A percentile compares a stretch with the other conserved stretches of the same genome.
These are phyloP conservation scores for Drosophila ogumai DNA, from an alignment of 1,140 invertebrate species.

Conservation along the genomic window DNA sequence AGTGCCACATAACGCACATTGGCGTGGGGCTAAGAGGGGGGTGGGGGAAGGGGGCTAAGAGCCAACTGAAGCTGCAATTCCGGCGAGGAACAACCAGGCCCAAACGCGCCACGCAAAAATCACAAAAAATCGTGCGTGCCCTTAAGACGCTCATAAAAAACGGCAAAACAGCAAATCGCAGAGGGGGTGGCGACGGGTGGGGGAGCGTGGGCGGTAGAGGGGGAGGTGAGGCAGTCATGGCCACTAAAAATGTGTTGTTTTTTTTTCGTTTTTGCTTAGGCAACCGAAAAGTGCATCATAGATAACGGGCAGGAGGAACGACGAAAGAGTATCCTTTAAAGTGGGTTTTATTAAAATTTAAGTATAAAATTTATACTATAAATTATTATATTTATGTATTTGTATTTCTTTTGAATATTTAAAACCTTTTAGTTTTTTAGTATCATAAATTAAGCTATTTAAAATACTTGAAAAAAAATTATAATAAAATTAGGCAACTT, in stretches of 20 bases:
- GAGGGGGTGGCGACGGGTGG: slow-evolving; percentile 20
- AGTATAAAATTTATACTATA: no score
- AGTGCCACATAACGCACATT: slow-evolving; percentile 78
- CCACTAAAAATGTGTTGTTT: slow-evolving; percentile 67
- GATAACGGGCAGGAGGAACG: not conserved
- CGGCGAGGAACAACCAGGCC: slow-evolving; percentile 22
- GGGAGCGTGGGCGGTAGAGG: not conserved
- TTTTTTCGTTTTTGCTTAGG: slow-evolving; percentile 42
- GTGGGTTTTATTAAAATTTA: not conserved
- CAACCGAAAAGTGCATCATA: slow-evolving; percentile 33
- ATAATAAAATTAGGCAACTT: no score
- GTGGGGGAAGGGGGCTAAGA: not conserved
- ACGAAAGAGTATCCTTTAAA: not conserved
- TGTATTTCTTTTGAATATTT: no score
- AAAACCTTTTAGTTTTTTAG: no score
- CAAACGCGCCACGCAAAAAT: slow-evolving; percentile 80
- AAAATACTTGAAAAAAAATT: no score
- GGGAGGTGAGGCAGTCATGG: slow-evolving; percentile 9
- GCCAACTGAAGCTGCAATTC: slow-evolving; percentile 4
- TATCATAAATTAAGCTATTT: no score
- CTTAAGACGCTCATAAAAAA: slow-evolving; percentile 83
- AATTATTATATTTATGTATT: no score
- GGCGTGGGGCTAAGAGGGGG: slow-evolving; percentile 2
- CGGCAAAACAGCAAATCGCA: slow-evolving; percentile 54
- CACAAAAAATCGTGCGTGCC: slow-evolving; percentile 80